Evolutionary conservation across 2,797 vertebrate genomes (phyloP).

Genomic region (Mus minutoides): DNA sequence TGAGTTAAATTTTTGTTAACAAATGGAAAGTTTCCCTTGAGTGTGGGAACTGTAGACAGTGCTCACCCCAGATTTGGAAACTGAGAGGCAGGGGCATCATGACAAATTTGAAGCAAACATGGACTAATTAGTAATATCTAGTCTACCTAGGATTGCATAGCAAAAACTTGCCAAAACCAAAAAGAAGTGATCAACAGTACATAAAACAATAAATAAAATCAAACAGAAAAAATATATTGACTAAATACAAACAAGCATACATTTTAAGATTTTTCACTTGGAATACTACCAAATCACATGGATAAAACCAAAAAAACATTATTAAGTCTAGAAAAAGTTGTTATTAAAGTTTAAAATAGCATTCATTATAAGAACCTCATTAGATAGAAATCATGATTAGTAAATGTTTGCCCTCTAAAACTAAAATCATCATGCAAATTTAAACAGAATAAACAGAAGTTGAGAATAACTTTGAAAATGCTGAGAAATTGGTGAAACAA

Average conservation of each 20-base stretch:
- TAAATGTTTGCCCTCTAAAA: neutral
- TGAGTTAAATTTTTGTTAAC: neutral
- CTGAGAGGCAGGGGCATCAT: neutral
- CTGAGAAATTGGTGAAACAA: neutral
- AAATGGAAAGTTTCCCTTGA: neutral
- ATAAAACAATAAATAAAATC: neutral
- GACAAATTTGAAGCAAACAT: neutral
- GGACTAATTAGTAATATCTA: too few relatives aligned
- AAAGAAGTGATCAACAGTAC: neutral
- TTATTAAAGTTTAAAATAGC: neutral
- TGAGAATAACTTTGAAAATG: neutral
- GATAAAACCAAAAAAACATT: neutral
- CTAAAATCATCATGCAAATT: neutral
- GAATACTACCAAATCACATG: neutral
- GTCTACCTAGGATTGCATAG: too few relatives aligned
- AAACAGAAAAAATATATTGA: neutral
- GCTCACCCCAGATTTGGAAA: neutral
- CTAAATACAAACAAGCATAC: too few relatives aligned
- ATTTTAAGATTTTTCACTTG: neutral
- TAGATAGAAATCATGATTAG: neutral
- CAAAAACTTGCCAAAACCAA: neutral
- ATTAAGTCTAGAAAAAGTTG: neutral
- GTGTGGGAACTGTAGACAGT: accelerated
- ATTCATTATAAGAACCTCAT: neutral
- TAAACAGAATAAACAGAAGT: neutral